phyloP scores from a whole-genome alignment of 2,888 invertebrate species.

The Ectropis crepuscularia region DNA sequence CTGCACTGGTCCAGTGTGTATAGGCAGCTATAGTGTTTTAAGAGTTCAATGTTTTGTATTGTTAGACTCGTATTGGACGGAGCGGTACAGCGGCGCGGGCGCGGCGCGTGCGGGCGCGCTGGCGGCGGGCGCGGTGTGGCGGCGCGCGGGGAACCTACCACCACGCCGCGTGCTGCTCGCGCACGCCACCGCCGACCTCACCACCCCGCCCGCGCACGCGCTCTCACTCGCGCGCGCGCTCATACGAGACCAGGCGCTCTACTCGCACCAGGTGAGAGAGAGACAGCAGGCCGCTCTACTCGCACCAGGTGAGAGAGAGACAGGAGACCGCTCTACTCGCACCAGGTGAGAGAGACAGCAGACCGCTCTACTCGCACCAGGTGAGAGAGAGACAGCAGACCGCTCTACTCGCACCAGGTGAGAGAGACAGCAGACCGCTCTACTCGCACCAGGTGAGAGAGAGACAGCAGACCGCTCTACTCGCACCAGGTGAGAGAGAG shows the following conservation, averaged over 20 bases:
- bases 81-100: slow-evolving; percentile 94
- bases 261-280: slow-evolving; percentile 92
- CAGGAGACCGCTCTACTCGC: slow-evolving; percentile 76
- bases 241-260: slow-evolving; percentile 91
- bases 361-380: background rate
- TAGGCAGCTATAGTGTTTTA: too few relatives aligned
- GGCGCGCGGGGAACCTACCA: slow-evolving; percentile 91
- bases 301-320: slow-evolving; percentile 83
- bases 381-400: too few relatives aligned
- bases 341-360: slow-evolving; percentile 86
- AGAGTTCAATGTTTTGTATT: too few relatives aligned
- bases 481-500: too few relatives aligned
- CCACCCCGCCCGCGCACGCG: slow-evolving; percentile 95
- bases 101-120: slow-evolving; percentile 88
- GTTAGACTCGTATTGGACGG: slow-evolving; percentile 91
- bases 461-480: too few relatives aligned
- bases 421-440: too few relatives aligned
- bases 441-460: too few relatives aligned
- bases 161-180: slow-evolving; percentile 85
- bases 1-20: too few relatives aligned
- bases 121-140: slow-evolving; percentile 91
- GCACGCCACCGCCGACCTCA: slow-evolving; percentile 94
- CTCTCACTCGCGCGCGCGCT: slow-evolving; percentile 93
- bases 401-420: background rate
- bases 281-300: too few relatives aligned